These are phyloP conservation scores for Heterodera schachtii DNA, from an alignment of 1,140 invertebrate species.

Conservation along the genomic window DNA sequence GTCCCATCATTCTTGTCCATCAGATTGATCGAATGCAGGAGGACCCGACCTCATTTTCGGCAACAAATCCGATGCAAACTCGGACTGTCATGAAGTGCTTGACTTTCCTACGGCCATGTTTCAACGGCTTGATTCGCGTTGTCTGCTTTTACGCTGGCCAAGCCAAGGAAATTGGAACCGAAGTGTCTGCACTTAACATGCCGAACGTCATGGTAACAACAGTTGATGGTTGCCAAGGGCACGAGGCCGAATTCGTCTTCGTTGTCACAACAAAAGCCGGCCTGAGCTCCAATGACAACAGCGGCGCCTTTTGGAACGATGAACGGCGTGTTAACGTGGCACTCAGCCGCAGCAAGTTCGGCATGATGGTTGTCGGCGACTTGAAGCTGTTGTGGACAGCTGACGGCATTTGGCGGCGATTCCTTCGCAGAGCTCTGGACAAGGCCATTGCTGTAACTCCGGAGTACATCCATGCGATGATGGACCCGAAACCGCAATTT, in stretches of 20 bases:
- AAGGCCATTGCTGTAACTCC: neutral
- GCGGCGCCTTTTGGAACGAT: constrained; percentile 10
- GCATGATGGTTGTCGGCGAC: neutral
- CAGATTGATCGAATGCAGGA: neutral
- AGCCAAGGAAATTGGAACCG: too few species aligned
- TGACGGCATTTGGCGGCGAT: constrained; percentile 9
- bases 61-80: constrained; percentile 1
- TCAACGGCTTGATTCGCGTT: too few species aligned
- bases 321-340: constrained; percentile 7
- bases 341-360: neutral
- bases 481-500: neutral
- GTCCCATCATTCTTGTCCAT: neutral
- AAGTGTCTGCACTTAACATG: neutral
- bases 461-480: constrained; percentile 5
- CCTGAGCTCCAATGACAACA: neutral
- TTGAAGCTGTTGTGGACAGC: constrained; percentile 9
- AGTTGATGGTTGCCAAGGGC: neutral
- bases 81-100: constrained; percentile 2
- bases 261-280: constrained; percentile 5
- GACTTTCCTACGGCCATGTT: neutral
- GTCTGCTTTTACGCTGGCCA: too few species aligned
- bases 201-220: constrained; percentile 3
- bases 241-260: neutral
- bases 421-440: neutral
- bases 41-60: constrained; percentile 10